A percentile compares a stretch with the other conserved stretches of the same genome.
Evolutionary conservation across 2,797 vertebrate species (phyloP).

Genomic region (Prionace glauca): DNA sequence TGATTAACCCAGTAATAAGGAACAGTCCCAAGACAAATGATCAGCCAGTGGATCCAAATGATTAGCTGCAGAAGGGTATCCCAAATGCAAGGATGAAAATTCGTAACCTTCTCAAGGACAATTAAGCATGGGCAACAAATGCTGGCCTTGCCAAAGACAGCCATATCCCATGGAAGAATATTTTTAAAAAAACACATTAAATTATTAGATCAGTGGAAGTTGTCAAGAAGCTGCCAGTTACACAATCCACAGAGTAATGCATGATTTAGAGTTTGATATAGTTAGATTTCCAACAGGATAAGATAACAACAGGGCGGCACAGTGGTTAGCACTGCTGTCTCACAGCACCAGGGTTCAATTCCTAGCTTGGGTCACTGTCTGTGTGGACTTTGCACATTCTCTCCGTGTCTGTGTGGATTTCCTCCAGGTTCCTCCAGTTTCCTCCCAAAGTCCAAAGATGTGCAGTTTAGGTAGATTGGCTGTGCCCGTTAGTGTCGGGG

Average conservation of each 20-base stretch:
- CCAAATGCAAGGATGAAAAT: not conserved
- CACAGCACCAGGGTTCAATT: too few relatives aligned
- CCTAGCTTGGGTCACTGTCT: too few relatives aligned
- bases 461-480: too few relatives aligned
- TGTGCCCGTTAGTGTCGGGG: too few relatives aligned
- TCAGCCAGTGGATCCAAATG: not conserved
- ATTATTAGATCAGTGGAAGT: not conserved
- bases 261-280: not conserved
- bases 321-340: too few relatives aligned
- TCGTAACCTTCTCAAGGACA: not conserved
- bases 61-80: not conserved
- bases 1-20: not conserved
- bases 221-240: not conserved
- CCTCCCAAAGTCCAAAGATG: too few relatives aligned
- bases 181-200: not conserved
- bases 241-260: not conserved
- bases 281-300: not conserved
- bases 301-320: not conserved
- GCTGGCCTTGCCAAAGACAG: not conserved
- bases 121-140: not conserved
- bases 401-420: too few relatives aligned
- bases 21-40: not conserved
- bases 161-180: not conserved
- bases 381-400: too few relatives aligned
- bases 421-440: too few relatives aligned